Percentiles rank a stretch among this genome's conserved stretches.
Conservation (phyloP, 2,888 invertebrate genomes). For the Heliconius aoede region DNA sequence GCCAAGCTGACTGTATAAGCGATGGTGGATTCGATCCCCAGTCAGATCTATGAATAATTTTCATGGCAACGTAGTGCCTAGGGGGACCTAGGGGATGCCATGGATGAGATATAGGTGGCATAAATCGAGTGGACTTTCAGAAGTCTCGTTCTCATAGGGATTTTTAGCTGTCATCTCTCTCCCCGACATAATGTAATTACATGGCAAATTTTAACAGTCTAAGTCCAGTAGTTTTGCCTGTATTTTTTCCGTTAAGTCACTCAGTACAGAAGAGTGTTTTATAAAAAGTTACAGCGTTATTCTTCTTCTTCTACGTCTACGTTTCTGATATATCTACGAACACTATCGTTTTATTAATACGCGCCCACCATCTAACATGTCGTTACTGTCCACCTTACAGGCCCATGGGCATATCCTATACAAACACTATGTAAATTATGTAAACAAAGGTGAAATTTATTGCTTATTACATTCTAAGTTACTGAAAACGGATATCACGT, state of each 20-base stretch:
- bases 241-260: too few species aligned
- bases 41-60: neutral
- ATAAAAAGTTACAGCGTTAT: too few species aligned
- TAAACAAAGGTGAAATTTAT: constrained; percentile 53
- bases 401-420: constrained; percentile 30
- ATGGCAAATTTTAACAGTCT: too few species aligned
- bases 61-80: neutral
- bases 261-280: too few species aligned
- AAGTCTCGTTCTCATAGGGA: too few species aligned
- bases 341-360: constrained; percentile 20
- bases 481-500: constrained; percentile 47
- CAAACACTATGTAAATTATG: constrained; percentile 48
- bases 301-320: too few species aligned
- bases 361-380: constrained; percentile 4
- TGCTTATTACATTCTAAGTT: constrained; percentile 49
- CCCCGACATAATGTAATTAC: too few species aligned
- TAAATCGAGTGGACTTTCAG: too few species aligned
- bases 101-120: too few species aligned
- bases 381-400: neutral
- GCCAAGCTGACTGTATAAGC: neutral
- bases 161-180: too few species aligned
- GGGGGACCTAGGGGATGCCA: too few species aligned
- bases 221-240: too few species aligned
- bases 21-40: neutral
- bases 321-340: neutral